phyloP scores from a whole-genome alignment of 2,888 invertebrate genomes.

The Conomelus anceps region DNA sequence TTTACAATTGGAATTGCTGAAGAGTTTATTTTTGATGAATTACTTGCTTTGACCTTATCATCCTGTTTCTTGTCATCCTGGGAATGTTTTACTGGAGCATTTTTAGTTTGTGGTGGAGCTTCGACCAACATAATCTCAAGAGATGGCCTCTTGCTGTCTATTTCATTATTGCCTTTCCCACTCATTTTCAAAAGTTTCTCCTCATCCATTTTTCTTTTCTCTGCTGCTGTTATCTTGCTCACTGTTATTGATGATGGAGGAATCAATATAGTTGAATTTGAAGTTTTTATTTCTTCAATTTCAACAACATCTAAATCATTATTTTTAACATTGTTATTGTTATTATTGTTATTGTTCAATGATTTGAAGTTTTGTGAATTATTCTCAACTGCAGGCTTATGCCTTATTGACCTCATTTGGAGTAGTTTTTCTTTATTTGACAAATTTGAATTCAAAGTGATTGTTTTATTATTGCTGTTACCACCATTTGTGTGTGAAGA shows the following conservation, averaged over 20 bases:
- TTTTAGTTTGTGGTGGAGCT: slow-evolving; percentile 27
- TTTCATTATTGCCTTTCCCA: slow-evolving; percentile 34
- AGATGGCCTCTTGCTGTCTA: slow-evolving; percentile 36
- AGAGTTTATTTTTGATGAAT: slow-evolving; percentile 18
- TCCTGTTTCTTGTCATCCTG: slow-evolving; percentile 7
- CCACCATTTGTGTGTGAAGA: not conserved
- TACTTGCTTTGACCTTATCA: not conserved
- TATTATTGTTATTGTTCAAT: not conserved
- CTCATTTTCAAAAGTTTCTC: slow-evolving; percentile 33
- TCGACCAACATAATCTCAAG: slow-evolving; percentile 39
- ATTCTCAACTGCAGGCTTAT: slow-evolving; percentile 35
- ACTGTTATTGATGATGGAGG: slow-evolving; percentile 41
- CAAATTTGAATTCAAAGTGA: not conserved
- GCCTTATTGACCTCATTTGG: slow-evolving; percentile 44
- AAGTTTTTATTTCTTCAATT: not conserved
- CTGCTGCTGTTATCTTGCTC: slow-evolving; percentile 38
- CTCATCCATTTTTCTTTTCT: slow-evolving; percentile 35
- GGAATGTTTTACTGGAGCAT: not conserved
- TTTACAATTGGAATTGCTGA: slow-evolving; percentile 24
- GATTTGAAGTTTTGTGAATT: slow-evolving; percentile 20
- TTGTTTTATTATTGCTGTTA: not conserved
- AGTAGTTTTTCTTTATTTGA: slow-evolving; percentile 41
- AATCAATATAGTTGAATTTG: slow-evolving; percentile 26
- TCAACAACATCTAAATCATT: not conserved
- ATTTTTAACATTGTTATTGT: not conserved